Evolutionary conservation across 2,888 invertebrate genomes (phyloP), one percentile per base, ranked within the genome.

Genomic region (Xanthorhoe spadicearia): DNA sequence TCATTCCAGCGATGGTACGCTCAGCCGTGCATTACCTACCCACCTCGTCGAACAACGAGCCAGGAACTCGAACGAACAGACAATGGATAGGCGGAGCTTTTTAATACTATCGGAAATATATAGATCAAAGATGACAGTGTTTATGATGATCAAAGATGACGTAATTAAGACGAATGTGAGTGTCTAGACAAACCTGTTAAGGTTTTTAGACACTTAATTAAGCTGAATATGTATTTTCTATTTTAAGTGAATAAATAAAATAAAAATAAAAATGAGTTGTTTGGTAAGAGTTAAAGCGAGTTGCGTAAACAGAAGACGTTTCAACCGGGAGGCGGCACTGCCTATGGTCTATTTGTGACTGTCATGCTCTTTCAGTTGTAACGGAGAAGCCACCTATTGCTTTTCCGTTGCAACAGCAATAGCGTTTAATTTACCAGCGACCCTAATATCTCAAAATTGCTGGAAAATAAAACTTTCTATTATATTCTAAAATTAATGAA

Each of bases 1-100:
- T 83, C 83, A 81, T 82, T 84, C 80, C 70, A 52, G 52, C 52
- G 77, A 81, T 73, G 74, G 78, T 78, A 78, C 74, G 77, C 72
- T 74, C 72, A 73, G 73, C 74, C 77, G 75, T 80, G 78, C 76
- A 79, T 83, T 83, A 84, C 78, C 78, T 66, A 68, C 69, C 66
- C 76, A 74, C 79, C 75, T 74, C 74, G 74, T 66, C 66, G 73
- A 74, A 73, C 81, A 69, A 71, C 72, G 77, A 82, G 79, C 70
- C 74, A 77, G 61, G 73, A 82, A 76, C 73, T 69, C 61, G 59
- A 68, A 64, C 65, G 69, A 55, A 57, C 67, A 65, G 54, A 67
- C 69, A 70, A 64, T 71, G 67, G 67, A 69, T 63, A 65, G 64
- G 67, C 66, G 64, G 61, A 66, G 58, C 49, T 53, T 61, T 67